These are phyloP conservation scores for Pseudorhombus dupliciocellatus DNA, from an alignment of 2,113 vertebrate genomes.

Conservation along the genomic window DNA sequence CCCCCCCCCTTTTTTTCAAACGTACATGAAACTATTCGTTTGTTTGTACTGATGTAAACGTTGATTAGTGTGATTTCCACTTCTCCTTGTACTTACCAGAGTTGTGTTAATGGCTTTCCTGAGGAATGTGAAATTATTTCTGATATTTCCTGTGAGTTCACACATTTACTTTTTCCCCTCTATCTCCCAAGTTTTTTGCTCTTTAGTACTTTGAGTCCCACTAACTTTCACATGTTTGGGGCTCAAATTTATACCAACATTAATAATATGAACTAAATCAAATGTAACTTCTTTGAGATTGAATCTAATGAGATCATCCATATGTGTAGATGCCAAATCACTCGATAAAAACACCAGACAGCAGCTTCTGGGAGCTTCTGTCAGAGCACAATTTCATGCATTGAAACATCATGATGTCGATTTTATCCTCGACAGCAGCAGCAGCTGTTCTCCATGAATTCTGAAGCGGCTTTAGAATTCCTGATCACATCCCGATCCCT, in stretches of 20 bases:
- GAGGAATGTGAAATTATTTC: too few relatives aligned
- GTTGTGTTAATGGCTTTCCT: too few relatives aligned
- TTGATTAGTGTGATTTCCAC: too few relatives aligned
- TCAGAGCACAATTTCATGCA: neutral
- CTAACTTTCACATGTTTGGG: too few relatives aligned
- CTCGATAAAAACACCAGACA: neutral
- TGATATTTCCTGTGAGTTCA: too few relatives aligned
- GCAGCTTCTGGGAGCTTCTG: neutral
- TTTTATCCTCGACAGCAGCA: neutral
- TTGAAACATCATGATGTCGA: neutral
- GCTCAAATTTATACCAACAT: neutral
- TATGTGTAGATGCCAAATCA: neutral
- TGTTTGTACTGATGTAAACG: too few relatives aligned
- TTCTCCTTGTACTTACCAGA: too few relatives aligned
- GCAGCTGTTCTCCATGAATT: constrained; percentile 1
- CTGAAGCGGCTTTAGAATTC: neutral
- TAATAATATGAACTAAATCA: neutral
- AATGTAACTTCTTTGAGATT: neutral
- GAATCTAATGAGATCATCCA: neutral
- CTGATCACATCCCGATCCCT: constrained; percentile 1
- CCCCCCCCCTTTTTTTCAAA: too few relatives aligned
- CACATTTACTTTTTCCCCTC: too few relatives aligned
- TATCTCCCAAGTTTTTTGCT: too few relatives aligned
- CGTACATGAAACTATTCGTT: too few relatives aligned
- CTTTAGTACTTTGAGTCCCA: too few relatives aligned